Base-by-base conservation (phyloP, 2,113 vertebrate species). In the Callionymus lyra region DNA sequence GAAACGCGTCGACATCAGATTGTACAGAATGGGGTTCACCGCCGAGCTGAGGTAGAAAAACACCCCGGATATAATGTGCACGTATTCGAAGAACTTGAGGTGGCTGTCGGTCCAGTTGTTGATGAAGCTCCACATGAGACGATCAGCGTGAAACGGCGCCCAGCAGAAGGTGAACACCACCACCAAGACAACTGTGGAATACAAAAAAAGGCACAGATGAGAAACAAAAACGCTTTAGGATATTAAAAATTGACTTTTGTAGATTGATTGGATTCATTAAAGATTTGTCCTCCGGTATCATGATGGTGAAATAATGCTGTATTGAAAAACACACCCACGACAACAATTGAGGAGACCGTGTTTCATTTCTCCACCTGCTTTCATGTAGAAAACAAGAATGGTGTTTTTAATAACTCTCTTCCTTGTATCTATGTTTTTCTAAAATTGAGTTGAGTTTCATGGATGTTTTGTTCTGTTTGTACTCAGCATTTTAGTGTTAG, bases 41-140 rank as follows among this genome's bases (percentile, higher is more conserved):
- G 89, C 92, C 0, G 90, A 93, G 82, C 93, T 89, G 4, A 97
- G 79, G 66, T 97, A 97, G 84, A 98, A 94, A 75, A 98, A 89
- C 45, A 94, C 59, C 0, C 93, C 93, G 0, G 95, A 98, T 59
- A 90, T 37, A 37, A 94, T 51, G 57, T 98, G 94, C 38, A 94
- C 55, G 0, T 87, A 90, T 66, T 88, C 71, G 67, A 90, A 93
- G 63, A 90, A 80, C 67, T 85, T 53, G 6, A 51, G 52, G 72
- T 85, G 79, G n/a, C 16, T 56, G 6, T 69, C 81, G 0, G 87
- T 91, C 89, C 88, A 91, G 8, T 77, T 45, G 9, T 72, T 77
- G 64, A 96, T 56, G 4, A 89, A 90, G 56, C 91, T 94, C 95
- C 93, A 96, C 85, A 97, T 87, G 1, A 98, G 85, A 4, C 92